Conservation (phyloP, 2,888 invertebrate genomes). For the Phrixothrix hirtus region DNA sequence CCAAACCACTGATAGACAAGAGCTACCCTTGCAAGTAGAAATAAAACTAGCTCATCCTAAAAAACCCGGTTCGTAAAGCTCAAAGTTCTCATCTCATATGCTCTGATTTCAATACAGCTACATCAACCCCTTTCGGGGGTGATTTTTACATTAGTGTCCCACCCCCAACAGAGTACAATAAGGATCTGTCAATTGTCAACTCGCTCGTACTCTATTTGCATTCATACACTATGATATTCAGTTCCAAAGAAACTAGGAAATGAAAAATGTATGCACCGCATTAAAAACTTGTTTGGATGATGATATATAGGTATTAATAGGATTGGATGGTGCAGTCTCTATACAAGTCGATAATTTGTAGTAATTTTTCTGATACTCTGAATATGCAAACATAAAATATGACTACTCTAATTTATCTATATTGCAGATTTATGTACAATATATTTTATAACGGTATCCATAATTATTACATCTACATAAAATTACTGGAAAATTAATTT, state of each 20-base stretch:
- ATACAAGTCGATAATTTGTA: conserved; percentile 9
- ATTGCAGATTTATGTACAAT: too few relatives aligned
- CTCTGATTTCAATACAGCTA: conserved; percentile 51
- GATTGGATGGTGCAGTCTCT: conserved; percentile 30
- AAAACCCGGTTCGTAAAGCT: conserved; percentile 36
- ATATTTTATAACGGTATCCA: too few relatives aligned
- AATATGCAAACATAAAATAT: not conserved
- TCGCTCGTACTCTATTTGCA: conserved; percentile 47
- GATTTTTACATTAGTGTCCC: conserved; percentile 50
- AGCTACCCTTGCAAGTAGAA: conserved; percentile 39
- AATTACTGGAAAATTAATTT: too few relatives aligned
- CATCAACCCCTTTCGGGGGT: conserved; percentile 49
- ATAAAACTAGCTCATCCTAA: conserved; percentile 41
- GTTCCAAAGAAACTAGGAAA: conserved; percentile 46
- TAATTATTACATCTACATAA: too few relatives aligned
- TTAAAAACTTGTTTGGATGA: conserved; percentile 46
- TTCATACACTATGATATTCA: conserved; percentile 40
- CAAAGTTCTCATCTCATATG: conserved; percentile 38
- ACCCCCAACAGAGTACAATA: conserved; percentile 45
- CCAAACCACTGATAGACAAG: conserved; percentile 33
- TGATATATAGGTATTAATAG: conserved; percentile 44
- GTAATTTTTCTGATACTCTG: too few relatives aligned
- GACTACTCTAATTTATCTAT: not conserved
- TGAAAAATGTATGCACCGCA: conserved; percentile 51
- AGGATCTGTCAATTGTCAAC: conserved; percentile 54